phyloP scores from a whole-genome alignment of 53 echinoderm and acorn worm species.

The Stichopus horrens region DNA sequence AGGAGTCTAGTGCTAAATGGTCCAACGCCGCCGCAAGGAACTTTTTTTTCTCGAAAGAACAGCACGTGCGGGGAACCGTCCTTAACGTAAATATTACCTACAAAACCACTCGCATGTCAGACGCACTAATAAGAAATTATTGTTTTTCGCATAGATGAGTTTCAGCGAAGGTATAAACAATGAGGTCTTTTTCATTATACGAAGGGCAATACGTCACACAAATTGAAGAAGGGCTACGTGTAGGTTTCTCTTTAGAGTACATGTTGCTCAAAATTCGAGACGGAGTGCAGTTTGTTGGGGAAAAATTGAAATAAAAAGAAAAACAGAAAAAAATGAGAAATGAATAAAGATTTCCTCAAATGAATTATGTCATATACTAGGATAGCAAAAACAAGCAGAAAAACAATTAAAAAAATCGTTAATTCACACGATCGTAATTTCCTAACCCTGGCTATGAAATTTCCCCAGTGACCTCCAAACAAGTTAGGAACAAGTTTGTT shows the following conservation, averaged over 20 bases:
- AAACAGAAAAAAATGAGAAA: too few relatives aligned
- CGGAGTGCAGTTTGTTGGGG: too few relatives aligned
- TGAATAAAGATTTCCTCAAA: too few relatives aligned
- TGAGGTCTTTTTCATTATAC: slow-evolving; percentile 43
- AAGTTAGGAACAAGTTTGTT: too few relatives aligned
- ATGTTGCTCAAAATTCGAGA: slow-evolving; percentile 8
- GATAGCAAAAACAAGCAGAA: too few relatives aligned
- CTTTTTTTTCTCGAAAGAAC: background rate
- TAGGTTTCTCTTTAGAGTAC: background rate
- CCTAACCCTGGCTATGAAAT: too few relatives aligned
- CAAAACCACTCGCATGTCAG: slow-evolving; percentile 35
- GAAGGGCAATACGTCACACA: slow-evolving; percentile 47
- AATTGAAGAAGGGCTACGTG: slow-evolving; percentile 35
- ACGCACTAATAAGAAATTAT: slow-evolving; percentile 47
- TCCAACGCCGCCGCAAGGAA: slow-evolving; percentile 14
- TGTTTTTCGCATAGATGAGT: slow-evolving; percentile 46
- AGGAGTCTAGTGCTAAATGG: slow-evolving; percentile 25
- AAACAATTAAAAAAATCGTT: too few relatives aligned
- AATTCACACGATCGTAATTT: too few relatives aligned
- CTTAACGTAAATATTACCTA: slow-evolving; percentile 41
- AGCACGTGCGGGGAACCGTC: slow-evolving; percentile 35
- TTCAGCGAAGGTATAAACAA: slow-evolving; percentile 42
- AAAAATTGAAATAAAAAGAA: too few relatives aligned
- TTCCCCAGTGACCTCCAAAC: too few relatives aligned
- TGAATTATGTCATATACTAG: too few relatives aligned